Base-by-base conservation (phyloP, 2,113 vertebrate genomes). In the Ptychochromis oligacanthus region DNA sequence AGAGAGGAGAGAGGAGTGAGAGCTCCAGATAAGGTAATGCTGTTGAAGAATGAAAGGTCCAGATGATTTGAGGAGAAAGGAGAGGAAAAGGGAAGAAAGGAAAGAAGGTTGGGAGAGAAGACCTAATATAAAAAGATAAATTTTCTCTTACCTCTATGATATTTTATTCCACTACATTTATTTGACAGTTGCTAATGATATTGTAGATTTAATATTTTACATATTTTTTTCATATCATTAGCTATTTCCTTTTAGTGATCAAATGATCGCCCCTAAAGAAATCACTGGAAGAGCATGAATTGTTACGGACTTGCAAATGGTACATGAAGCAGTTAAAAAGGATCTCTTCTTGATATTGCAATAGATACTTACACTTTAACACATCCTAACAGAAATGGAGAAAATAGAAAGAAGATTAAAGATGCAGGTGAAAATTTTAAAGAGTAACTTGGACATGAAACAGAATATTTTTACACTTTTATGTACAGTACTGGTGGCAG, bases 401-500 rank as follows among this genome's bases (percentile, higher is more conserved):
- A 34, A 31, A 54, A 72, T 70, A 34, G 28, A 31, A 31, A 31
- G 28, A 2, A 31, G 28, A 31, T 31, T 2, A 31, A 31, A 31
- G 28, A 31, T 70, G 1, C 65, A 20, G 46, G 9, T 9, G 15
- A 20, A 70, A 70, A 70, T 28, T 20, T 49, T 17, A 43, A 49
- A 9, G 28, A 70, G 0, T 0, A 49, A 0, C 40, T 49, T 49
- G 0, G 40, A 70, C 40, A 46, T 70, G 0, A 70, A 46, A 0
- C 24, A 36, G 26, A 72, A 54, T 34, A 34, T n/a, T 34, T 18
- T n/a, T 14, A 5, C 6, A 0, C 0, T 2, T 38, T n/a, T 38
- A 1, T 10, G 38, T 38, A 10, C 22, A 2, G 7, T n/a, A 46
- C 36, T 36, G 36, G 26, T 24, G 54, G 76, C 46, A 22, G 34